phyloP scores from a whole-genome alignment of 2,888 invertebrate species.

The Biston betularia region DNA sequence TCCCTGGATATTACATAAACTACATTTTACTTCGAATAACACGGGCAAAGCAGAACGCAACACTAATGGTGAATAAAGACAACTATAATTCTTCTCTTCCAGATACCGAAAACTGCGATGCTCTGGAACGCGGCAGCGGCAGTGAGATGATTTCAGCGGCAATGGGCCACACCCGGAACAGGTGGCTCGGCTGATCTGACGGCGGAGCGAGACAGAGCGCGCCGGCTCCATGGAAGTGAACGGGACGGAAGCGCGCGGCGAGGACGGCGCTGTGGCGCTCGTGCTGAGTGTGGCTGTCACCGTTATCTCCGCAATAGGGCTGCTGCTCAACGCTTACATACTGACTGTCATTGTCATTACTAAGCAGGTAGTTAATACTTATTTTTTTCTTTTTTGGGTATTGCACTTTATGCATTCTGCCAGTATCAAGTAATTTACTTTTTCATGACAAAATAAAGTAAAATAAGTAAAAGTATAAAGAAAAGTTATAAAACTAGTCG shows the following conservation, averaged over 20 bases:
- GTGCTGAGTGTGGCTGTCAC: constrained; percentile 89
- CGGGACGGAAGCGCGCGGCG: constrained; percentile 76
- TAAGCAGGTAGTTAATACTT: constrained; percentile 85
- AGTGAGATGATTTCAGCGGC: constrained; percentile 71
- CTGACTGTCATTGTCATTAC: constrained; percentile 90
- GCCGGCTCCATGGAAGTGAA: constrained; percentile 72
- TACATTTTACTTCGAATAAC: too few relatives aligned
- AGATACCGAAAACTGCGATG: constrained; percentile 67
- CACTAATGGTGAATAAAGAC: too few relatives aligned
- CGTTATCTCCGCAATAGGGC: constrained; percentile 89
- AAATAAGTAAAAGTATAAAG: too few relatives aligned
- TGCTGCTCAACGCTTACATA: constrained; percentile 91
- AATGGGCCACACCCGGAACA: constrained; percentile 48
- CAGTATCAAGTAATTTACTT: too few relatives aligned
- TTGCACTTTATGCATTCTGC: too few relatives aligned
- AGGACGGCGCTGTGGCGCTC: constrained; percentile 88
- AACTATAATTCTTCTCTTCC: constrained; percentile 41
- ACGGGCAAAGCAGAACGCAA: too few relatives aligned
- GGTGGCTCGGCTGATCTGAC: constrained; percentile 62
- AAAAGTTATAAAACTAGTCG: too few relatives aligned
- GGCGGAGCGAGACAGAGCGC: constrained; percentile 59
- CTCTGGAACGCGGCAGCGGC: constrained; percentile 79
- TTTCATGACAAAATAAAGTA: too few relatives aligned
- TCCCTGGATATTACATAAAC: too few relatives aligned
- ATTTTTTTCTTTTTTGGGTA: not conserved